Conservation (phyloP, 35 echinoderm and acorn worm genomes). For the Holothuria glaberrima region DNA sequence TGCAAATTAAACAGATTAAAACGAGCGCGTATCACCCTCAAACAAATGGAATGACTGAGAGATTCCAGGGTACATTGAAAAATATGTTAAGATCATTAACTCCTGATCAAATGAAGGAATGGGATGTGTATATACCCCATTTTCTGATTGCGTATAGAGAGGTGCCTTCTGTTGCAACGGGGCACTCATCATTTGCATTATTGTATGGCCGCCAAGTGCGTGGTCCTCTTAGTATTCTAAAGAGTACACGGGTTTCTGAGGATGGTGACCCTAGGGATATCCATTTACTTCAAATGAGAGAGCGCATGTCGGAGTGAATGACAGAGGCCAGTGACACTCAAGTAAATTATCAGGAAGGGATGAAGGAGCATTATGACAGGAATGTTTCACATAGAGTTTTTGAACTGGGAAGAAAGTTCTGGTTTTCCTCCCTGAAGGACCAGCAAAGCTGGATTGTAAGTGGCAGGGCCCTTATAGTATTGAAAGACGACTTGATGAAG, state of each 20-base stretch:
- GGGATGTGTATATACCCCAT: conserved; percentile 33
- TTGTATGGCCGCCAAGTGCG: neutral
- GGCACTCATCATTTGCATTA: neutral
- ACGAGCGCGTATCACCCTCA: conserved; percentile 53
- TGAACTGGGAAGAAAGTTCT: no score
- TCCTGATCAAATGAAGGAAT: conserved; percentile 4
- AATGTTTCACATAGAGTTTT: conserved; percentile 44
- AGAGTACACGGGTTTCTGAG: neutral
- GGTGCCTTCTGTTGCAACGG: neutral
- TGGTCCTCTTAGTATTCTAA: neutral
- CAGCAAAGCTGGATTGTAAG: no score
- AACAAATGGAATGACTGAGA: conserved; percentile 36
- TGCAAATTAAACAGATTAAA: conserved; percentile 30
- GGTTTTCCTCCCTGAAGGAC: no score
- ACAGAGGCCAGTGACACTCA: no score
- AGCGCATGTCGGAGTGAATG: conserved; percentile 10
- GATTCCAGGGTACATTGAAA: conserved; percentile 29
- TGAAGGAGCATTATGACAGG: conserved; percentile 53
- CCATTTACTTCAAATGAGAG: conserved; percentile 26
- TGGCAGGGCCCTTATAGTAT: conserved; percentile 60
- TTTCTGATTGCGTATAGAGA: conserved; percentile 26
- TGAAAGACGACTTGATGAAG: conserved; percentile 19
- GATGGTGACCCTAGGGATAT: no score
- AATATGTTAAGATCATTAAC: conserved; percentile 26
- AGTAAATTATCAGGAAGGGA: no score